Evolutionary conservation across 1,140 invertebrate species (phyloP).

Genomic region (Yoshiicerus persimilis): DNA sequence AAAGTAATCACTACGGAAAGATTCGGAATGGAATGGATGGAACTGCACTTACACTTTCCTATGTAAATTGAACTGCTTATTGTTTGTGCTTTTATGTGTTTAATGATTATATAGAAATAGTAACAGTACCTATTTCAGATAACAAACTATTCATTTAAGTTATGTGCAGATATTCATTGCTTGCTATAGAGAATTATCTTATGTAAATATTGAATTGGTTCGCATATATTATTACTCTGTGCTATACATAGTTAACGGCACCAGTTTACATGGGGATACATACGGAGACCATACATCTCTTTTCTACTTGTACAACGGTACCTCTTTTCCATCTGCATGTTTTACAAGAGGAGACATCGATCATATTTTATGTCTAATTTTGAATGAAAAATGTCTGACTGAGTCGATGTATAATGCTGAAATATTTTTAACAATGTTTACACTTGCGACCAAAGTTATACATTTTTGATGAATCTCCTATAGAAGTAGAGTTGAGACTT

Average conservation of each 20-base stretch:
- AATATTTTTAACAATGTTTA: slow-evolving; percentile 24
- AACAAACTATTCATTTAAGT: background rate
- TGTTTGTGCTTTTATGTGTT: background rate
- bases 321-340: background rate
- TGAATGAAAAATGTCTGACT: slow-evolving; percentile 9
- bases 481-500: background rate
- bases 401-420: slow-evolving; percentile 11
- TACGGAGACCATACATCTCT: background rate
- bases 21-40: background rate
- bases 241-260: background rate
- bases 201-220: background rate
- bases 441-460: slow-evolving; percentile 8
- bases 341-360: slow-evolving; percentile 1
- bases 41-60: background rate
- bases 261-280: too few relatives aligned
- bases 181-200: background rate
- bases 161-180: background rate
- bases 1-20: background rate
- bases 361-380: slow-evolving; percentile 21
- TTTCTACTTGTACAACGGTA: background rate
- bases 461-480: slow-evolving; percentile 17
- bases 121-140: background rate
- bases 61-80: background rate
- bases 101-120: background rate
- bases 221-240: too few relatives aligned